Evolutionary conservation across 2,113 vertebrate genomes (phyloP).

Genomic region (Elgaria multicarinata): DNA sequence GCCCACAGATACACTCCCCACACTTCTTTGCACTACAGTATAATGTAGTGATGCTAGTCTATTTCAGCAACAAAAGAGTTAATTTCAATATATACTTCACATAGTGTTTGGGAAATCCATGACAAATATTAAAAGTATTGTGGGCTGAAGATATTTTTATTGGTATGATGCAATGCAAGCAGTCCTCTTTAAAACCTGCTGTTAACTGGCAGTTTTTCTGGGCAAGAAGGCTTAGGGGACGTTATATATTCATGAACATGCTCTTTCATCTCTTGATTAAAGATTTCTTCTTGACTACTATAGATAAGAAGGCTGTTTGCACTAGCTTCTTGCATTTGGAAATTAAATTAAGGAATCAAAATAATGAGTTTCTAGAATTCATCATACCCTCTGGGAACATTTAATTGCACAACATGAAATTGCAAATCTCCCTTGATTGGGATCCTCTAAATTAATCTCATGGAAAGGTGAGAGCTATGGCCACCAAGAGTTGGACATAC

Average conservation of each 20-base stretch:
- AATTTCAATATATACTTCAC: background rate
- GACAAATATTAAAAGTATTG: background rate
- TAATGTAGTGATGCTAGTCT: background rate
- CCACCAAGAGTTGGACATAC: background rate
- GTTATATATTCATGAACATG: background rate
- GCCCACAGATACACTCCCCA: background rate
- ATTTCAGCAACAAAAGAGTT: conserved; percentile 2
- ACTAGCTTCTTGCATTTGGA: background rate
- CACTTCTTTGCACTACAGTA: rapidly evolving
- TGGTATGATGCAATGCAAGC: background rate
- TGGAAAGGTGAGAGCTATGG: background rate
- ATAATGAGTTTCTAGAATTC: conserved; percentile 27
- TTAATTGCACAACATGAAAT: background rate
- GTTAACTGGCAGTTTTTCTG: background rate
- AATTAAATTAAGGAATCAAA: conserved; percentile 38
- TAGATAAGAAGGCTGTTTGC: conserved; percentile 28
- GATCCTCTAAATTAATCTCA: background rate
- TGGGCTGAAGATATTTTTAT: background rate
- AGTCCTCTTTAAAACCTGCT: conserved; percentile 14
- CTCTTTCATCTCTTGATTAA: conserved; percentile 31
- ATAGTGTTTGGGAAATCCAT: background rate
- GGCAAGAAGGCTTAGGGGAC: background rate
- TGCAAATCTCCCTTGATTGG: background rate
- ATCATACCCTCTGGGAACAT: conserved; percentile 16
- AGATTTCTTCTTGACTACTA: conserved; percentile 30